Evolutionary conservation across 2,113 vertebrate species (phyloP).

Genomic region (Callipepla squamata): DNA sequence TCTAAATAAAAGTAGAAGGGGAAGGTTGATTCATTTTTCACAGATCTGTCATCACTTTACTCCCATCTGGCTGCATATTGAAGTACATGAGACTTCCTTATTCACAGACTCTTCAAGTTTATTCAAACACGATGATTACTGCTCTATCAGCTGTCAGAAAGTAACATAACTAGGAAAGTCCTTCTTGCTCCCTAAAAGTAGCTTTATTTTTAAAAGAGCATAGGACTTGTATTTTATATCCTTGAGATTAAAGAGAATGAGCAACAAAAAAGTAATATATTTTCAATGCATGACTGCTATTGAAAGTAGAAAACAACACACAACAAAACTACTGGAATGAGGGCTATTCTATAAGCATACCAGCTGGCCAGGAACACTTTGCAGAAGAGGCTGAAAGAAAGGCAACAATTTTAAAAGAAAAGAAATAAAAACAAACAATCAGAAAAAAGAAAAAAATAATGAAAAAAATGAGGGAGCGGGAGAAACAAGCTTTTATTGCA

Average conservation of each 20-base stretch:
- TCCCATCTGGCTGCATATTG: background rate
- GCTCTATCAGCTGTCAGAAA: conserved; percentile 49
- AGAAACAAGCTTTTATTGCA: background rate
- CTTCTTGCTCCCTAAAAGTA: background rate
- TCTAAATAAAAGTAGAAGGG: conserved; percentile 35
- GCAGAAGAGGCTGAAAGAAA: background rate
- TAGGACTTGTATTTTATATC: background rate
- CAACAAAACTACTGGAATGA: background rate
- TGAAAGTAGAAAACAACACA: background rate
- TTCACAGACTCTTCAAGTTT: conserved; percentile 45
- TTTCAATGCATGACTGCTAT: conserved; percentile 30
- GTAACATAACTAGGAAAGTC: conserved; percentile 2
- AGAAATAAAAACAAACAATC: background rate
- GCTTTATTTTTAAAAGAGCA: background rate
- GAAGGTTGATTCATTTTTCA: conserved; percentile 50
- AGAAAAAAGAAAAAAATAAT: background rate
- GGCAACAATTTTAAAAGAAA: background rate
- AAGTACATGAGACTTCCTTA: conserved; percentile 29
- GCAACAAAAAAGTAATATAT: background rate
- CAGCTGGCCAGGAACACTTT: conserved; percentile 13
- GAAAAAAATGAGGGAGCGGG: background rate
- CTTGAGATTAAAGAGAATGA: background rate
- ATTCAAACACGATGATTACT: conserved; percentile 45
- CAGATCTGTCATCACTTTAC: conserved; percentile 47
- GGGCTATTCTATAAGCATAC: background rate